A percentile compares a stretch with the other conserved stretches of the same genome.
phyloP scores from a whole-genome alignment of 2,888 invertebrate species.

The Malthinus seriepunctatus region DNA sequence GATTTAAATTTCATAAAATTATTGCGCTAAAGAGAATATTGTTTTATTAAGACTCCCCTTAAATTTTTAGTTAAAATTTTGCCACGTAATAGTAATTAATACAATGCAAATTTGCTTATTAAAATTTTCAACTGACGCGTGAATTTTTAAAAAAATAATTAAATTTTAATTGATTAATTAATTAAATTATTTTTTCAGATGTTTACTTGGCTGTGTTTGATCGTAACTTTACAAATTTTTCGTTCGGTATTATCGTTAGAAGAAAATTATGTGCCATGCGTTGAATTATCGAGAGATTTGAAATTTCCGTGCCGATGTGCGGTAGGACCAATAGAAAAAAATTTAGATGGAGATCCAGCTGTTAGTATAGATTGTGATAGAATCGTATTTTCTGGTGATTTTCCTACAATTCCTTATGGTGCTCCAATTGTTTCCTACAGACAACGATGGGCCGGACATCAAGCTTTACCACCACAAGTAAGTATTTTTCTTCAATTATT shows the following conservation, averaged over 20 bases:
- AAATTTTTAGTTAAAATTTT: too few species aligned
- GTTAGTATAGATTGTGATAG: conserved; percentile 82
- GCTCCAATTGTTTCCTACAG: conserved; percentile 80
- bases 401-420: conserved; percentile 74
- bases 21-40: too few species aligned
- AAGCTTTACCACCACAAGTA: conserved; percentile 78
- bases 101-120: too few species aligned
- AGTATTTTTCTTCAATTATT: not conserved
- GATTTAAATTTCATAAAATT: too few species aligned
- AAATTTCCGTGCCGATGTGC: conserved; percentile 73
- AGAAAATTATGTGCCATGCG: conserved; percentile 62
- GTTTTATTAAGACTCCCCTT: too few species aligned
- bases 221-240: conserved; percentile 18
- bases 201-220: conserved; percentile 26
- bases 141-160: too few species aligned
- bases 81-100: too few species aligned
- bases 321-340: conserved; percentile 57
- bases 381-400: conserved; percentile 79
- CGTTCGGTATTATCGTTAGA: conserved; percentile 14
- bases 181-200: conserved; percentile 33
- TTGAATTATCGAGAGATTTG: conserved; percentile 75
- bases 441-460: conserved; percentile 80
- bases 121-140: too few species aligned
- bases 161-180: too few species aligned
- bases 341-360: conserved; percentile 53